phyloP scores from a whole-genome alignment of 2,888 invertebrate genomes.

The Abrostola triplasia region DNA sequence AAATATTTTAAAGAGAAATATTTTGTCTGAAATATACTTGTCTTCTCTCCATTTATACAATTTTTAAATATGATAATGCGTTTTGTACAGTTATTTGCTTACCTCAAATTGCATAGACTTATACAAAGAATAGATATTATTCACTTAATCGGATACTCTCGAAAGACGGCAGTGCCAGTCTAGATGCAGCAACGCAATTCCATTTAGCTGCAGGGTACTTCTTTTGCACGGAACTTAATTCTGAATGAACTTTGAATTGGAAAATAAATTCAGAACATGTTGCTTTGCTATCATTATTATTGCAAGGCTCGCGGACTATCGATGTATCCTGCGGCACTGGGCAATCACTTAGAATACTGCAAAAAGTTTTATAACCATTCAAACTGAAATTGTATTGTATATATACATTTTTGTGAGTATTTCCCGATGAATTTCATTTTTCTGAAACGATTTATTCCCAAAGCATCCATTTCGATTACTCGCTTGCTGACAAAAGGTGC shows the following conservation, averaged over 20 bases:
- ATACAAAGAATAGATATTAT: constrained; percentile 38
- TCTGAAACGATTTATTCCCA: not conserved
- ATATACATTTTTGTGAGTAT: not conserved
- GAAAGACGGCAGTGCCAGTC: constrained; percentile 60
- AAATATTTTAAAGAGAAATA: no score
- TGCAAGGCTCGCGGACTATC: constrained; percentile 57
- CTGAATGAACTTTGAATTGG: constrained; percentile 79
- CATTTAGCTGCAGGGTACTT: constrained; percentile 74
- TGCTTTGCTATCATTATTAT: constrained; percentile 72
- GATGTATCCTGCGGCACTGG: constrained; percentile 47
- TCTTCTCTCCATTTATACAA: no score
- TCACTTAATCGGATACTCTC: constrained; percentile 58
- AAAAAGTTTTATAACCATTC: constrained; percentile 12
- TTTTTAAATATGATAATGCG: no score
- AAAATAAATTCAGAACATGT: constrained; percentile 75
- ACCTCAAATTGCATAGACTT: constrained; percentile 2
- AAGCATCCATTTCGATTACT: no score
- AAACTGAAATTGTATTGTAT: constrained; percentile 3
- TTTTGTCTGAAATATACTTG: no score
- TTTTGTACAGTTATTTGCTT: not conserved
- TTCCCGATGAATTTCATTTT: not conserved
- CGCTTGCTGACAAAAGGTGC: not conserved
- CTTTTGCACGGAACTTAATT: constrained; percentile 73
- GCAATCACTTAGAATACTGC: constrained; percentile 43
- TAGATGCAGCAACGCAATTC: constrained; percentile 76